A percentile compares a stretch with the other conserved stretches of the same genome.
These are phyloP conservation scores for Paramacrobiotus metropolitanus DNA, from an alignment of 1,140 invertebrate genomes.

Conservation along the genomic window DNA sequence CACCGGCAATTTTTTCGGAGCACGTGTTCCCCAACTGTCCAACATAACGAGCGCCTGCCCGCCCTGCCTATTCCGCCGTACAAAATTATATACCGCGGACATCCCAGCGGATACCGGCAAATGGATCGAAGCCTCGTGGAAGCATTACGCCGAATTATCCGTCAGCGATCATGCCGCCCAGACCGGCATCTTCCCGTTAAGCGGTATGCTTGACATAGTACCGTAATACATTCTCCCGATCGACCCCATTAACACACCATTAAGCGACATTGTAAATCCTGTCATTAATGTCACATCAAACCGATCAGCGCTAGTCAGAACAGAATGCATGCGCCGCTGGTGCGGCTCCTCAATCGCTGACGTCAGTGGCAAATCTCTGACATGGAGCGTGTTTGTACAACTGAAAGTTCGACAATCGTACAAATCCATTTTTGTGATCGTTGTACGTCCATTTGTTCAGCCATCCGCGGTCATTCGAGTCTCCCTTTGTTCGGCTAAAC, in stretches of 20 bases:
- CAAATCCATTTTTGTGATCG: too few relatives aligned
- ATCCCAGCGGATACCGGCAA: slow-evolving; percentile 30
- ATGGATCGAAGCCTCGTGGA: slow-evolving; percentile 22
- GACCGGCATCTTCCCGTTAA: background rate
- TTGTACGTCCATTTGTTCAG: too few relatives aligned
- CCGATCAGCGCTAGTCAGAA: too few relatives aligned
- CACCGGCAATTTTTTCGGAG: slow-evolving; percentile 37
- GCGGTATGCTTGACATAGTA: background rate
- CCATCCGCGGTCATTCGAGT: too few relatives aligned
- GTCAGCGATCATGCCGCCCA: background rate
- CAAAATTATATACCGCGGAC: slow-evolving; percentile 34
- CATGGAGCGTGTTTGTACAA: too few relatives aligned
- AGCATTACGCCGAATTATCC: background rate
- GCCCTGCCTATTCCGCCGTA: slow-evolving; percentile 44
- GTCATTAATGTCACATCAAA: background rate
- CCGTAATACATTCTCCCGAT: slow-evolving; percentile 27
- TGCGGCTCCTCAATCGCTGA: too few relatives aligned
- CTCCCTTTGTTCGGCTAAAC: too few relatives aligned
- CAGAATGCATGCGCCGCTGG: too few relatives aligned
- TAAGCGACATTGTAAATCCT: background rate
- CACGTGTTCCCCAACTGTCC: slow-evolving; percentile 39
- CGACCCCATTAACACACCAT: slow-evolving; percentile 13
- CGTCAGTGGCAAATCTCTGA: too few relatives aligned
- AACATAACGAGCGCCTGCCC: slow-evolving; percentile 49
- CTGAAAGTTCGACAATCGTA: too few relatives aligned